A percentile compares a stretch with the other conserved stretches of the same genome.
Conservation (phyloP, 2,888 invertebrate species). For the Quadroppia sp. region DNA sequence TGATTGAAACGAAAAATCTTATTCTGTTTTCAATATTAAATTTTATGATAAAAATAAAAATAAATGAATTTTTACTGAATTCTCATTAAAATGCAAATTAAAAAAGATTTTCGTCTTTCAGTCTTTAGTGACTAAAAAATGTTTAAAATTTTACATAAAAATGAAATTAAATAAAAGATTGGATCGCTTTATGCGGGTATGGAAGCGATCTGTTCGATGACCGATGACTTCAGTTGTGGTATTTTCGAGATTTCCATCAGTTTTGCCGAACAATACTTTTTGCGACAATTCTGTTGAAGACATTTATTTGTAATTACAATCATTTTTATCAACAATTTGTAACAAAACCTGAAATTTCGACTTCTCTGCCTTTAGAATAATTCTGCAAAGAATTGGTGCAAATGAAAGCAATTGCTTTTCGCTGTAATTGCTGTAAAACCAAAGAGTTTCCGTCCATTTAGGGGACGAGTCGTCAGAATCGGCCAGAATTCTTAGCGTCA, state of each 20-base stretch:
- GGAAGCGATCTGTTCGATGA: conserved; percentile 48
- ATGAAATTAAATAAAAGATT: conserved; percentile 28
- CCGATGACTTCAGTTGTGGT: conserved; percentile 51
- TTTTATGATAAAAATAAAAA: neutral
- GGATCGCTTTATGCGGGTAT: conserved; percentile 21
- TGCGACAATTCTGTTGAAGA: conserved; percentile 52
- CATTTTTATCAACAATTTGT: too few relatives aligned
- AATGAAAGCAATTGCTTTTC: conserved; percentile 66
- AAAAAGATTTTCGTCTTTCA: conserved; percentile 14
- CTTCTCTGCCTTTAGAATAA: conserved; percentile 65
- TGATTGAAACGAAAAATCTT: too few relatives aligned
- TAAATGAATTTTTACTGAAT: conserved; percentile 20
- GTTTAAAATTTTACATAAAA: conserved; percentile 40
- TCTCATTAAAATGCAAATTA: conserved; percentile 4
- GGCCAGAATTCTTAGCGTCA: conserved; percentile 60
- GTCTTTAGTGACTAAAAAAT: conserved; percentile 32
- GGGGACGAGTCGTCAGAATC: conserved; percentile 51
- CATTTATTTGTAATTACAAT: too few relatives aligned
- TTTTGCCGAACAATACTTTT: conserved; percentile 55
- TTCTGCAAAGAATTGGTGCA: conserved; percentile 64
- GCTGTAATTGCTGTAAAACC: conserved; percentile 70
- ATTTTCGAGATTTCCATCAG: conserved; percentile 54
- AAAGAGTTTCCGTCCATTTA: conserved; percentile 70
- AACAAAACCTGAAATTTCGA: conserved; percentile 67
- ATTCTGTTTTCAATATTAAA: too few relatives aligned